Evolutionary conservation across 2,888 invertebrate species (phyloP).

Genomic region (Eupithecia tripunctaria): DNA sequence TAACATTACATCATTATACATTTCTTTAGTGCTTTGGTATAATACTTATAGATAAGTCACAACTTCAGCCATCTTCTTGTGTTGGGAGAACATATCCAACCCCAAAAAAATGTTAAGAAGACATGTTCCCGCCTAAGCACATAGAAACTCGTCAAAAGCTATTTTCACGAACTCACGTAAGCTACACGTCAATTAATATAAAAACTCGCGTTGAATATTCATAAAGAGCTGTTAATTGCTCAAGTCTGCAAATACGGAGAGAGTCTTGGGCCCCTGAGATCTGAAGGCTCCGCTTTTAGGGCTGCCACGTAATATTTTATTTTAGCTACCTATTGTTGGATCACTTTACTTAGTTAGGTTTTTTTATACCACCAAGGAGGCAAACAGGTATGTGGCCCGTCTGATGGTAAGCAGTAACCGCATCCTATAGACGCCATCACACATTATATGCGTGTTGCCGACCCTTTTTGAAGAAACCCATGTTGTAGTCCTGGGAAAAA

Average conservation of each 20-base stretch:
- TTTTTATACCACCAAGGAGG: not conserved
- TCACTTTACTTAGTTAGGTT: not conserved
- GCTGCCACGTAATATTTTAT: slow-evolving; percentile 26
- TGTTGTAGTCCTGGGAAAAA: not conserved
- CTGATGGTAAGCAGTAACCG: not conserved
- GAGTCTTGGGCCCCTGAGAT: slow-evolving; percentile 66
- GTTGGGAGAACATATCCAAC: not conserved
- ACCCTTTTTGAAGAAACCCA: not conserved
- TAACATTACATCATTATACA: not conserved
- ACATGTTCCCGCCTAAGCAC: slow-evolving; percentile 13
- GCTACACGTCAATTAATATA: slow-evolving; percentile 79
- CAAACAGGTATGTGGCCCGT: not conserved
- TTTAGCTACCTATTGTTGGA: not conserved
- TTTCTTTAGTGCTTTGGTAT: not conserved
- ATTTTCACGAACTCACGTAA: slow-evolving; percentile 65
- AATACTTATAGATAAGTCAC: not conserved
- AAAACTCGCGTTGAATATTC: slow-evolving; percentile 81
- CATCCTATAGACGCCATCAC: not conserved
- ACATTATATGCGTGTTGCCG: not conserved
- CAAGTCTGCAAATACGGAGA: slow-evolving; percentile 80
- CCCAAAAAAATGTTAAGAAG: not conserved
- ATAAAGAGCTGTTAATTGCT: slow-evolving; percentile 84
- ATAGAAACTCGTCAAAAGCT: slow-evolving; percentile 49
- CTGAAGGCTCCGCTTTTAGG: slow-evolving; percentile 38
- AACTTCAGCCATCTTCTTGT: not conserved